Evolutionary conservation across 1,140 invertebrate species (phyloP).

Genomic region (Pteromalus puparum): DNA sequence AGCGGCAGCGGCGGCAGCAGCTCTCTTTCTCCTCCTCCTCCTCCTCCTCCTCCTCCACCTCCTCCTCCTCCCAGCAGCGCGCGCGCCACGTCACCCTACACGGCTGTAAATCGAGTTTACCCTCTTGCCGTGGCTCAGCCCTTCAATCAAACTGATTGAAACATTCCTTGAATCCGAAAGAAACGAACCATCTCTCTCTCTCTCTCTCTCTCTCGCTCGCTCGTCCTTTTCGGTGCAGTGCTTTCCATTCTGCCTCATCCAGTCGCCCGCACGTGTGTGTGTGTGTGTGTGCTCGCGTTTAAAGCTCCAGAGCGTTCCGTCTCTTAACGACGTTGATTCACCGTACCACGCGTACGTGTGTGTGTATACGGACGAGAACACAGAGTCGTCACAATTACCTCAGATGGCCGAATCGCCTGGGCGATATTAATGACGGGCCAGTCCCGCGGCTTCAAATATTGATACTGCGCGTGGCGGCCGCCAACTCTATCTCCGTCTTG

Average conservation of each 20-base stretch:
- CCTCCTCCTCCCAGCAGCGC: conserved; percentile 1
- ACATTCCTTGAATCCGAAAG: conserved; percentile 77
- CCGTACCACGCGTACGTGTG: neutral
- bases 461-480: conserved; percentile 57
- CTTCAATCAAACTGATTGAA: conserved; percentile 77
- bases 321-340: conserved; percentile 38
- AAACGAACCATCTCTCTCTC: conserved; percentile 69
- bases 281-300: neutral
- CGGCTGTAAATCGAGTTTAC: conserved; percentile 75
- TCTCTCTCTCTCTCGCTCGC: conserved; percentile 46
- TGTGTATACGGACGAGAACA: neutral
- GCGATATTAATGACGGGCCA: conserved; percentile 11
- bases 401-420: conserved; percentile 11
- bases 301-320: neutral
- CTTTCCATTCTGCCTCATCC: conserved; percentile 12
- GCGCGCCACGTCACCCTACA: conserved; percentile 52
- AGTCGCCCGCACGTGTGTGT: neutral
- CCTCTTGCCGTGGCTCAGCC: conserved; percentile 75
- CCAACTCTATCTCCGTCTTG: conserved; percentile 16
- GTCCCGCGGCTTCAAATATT: conserved; percentile 65
- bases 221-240: conserved; percentile 49
- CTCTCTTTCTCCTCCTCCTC: conserved; percentile 46
- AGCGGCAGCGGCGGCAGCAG: conserved; percentile 28
- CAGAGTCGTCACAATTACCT: conserved; percentile 37
- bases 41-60: conserved; percentile 26